phyloP scores from a whole-genome alignment of 2,113 vertebrate genomes.

The Thermophis baileyi region DNA sequence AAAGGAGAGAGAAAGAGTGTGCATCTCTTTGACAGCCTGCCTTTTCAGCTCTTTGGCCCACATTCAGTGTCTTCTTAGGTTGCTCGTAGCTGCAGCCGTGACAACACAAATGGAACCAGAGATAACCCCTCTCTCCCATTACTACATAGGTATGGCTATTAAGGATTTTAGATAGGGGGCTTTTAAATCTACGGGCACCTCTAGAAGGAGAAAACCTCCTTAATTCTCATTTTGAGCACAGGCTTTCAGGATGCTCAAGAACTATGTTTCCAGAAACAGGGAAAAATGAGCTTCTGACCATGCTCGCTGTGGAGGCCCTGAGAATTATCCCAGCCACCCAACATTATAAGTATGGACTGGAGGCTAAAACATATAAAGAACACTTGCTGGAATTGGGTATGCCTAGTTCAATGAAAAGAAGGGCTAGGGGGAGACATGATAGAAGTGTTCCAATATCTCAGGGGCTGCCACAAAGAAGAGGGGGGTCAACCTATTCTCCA shows the following conservation, averaged over 20 bases:
- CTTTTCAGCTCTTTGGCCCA: conserved; percentile 8
- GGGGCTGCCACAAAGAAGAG: neutral
- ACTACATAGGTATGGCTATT: neutral
- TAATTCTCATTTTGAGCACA: neutral
- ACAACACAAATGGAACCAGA: neutral
- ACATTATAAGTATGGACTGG: neutral
- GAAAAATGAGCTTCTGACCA: neutral
- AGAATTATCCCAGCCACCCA: neutral
- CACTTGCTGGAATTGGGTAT: neutral
- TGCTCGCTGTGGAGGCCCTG: neutral
- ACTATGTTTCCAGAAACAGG: neutral
- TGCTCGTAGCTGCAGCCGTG: neutral
- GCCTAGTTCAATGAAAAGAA: neutral
- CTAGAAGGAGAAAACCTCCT: neutral
- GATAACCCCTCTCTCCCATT: neutral
- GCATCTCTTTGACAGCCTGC: neutral
- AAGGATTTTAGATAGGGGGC: neutral
- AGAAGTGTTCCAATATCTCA: neutral
- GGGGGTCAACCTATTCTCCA: neutral
- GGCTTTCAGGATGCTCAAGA: neutral
- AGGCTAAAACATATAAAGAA: neutral
- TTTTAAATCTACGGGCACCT: neutral
- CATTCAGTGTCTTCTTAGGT: neutral
- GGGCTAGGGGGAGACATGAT: neutral
- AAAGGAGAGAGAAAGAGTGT: neutral